phyloP scores from a whole-genome alignment of 2,888 invertebrate species.

The Drosophila monieri region DNA sequence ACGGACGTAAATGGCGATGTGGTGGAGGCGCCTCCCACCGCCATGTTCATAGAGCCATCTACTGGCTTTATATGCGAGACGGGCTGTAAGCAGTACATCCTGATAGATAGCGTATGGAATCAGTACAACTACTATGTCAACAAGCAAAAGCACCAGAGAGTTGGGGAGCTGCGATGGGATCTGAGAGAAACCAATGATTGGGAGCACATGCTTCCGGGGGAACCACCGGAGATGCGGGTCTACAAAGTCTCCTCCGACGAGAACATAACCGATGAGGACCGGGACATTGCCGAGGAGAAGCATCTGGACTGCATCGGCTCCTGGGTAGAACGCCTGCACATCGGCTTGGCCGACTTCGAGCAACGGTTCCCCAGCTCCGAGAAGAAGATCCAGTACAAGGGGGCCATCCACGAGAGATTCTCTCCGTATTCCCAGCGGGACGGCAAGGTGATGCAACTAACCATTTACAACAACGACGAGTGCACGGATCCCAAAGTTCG shows the following conservation, averaged over 20 bases:
- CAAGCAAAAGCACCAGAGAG: slow-evolving; percentile 85
- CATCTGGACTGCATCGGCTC: slow-evolving; percentile 91
- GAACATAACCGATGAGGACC: slow-evolving; percentile 84
- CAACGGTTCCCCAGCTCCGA: slow-evolving; percentile 90
- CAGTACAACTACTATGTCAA: slow-evolving; percentile 93
- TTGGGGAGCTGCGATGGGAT: slow-evolving; percentile 87
- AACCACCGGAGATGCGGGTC: slow-evolving; percentile 85
- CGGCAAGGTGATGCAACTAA: slow-evolving; percentile 85
- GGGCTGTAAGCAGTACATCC: slow-evolving; percentile 87
- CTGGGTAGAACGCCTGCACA: slow-evolving; percentile 89
- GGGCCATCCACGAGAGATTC: slow-evolving; percentile 90
- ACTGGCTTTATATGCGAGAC: slow-evolving; percentile 89
- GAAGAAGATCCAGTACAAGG: slow-evolving; percentile 89
- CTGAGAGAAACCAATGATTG: slow-evolving; percentile 86
- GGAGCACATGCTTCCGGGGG: slow-evolving; percentile 90
- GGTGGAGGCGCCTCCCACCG: slow-evolving; percentile 79
- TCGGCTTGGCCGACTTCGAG: slow-evolving; percentile 86
- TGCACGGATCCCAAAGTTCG: slow-evolving; percentile 82
- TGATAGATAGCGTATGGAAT: slow-evolving; percentile 94
- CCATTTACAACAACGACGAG: slow-evolving; percentile 69
- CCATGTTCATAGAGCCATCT: slow-evolving; percentile 93
- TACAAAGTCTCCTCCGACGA: slow-evolving; percentile 84
- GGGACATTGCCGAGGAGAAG: slow-evolving; percentile 85
- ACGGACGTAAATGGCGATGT: slow-evolving; percentile 76
- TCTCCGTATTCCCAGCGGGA: slow-evolving; percentile 90